These are phyloP conservation scores for Hyalella azteca DNA, from an alignment of 2,888 invertebrate genomes.

Conservation along the genomic window DNA sequence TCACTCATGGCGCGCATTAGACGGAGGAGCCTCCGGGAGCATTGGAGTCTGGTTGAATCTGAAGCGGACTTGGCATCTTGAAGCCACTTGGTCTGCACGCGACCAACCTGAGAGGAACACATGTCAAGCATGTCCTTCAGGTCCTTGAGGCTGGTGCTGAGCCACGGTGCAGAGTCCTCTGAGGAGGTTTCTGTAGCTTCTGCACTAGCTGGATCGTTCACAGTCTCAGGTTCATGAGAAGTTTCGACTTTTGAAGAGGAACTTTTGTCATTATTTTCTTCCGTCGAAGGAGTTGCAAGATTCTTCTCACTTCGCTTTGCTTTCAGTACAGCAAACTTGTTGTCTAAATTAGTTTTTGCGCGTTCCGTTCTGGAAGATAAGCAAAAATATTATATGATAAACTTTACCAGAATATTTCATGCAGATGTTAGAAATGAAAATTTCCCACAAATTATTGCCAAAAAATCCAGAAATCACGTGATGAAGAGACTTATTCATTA, in stretches of 20 bases:
- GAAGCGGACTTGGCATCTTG: not conserved
- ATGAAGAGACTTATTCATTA: no score
- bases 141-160: not conserved
- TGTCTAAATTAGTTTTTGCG: constrained; percentile 24
- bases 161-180: constrained; percentile 20
- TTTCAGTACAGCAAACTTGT: constrained; percentile 48
- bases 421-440: no score
- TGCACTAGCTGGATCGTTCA: not conserved
- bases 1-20: constrained; percentile 29
- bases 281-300: not conserved
- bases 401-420: no score
- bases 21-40: constrained; percentile 26
- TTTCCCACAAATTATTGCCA: no score
- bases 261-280: not conserved
- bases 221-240: not conserved
- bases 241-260: not conserved
- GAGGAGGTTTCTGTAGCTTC: not conserved
- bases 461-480: no score
- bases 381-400: not conserved
- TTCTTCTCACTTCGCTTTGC: not conserved
- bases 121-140: constrained; percentile 20
- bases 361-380: constrained; percentile 47
- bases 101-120: constrained; percentile 1
- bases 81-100: not conserved
- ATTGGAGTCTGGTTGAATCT: not conserved